Conservation (phyloP, 2,113 vertebrate genomes). For the Hepsetus odoe region DNA sequence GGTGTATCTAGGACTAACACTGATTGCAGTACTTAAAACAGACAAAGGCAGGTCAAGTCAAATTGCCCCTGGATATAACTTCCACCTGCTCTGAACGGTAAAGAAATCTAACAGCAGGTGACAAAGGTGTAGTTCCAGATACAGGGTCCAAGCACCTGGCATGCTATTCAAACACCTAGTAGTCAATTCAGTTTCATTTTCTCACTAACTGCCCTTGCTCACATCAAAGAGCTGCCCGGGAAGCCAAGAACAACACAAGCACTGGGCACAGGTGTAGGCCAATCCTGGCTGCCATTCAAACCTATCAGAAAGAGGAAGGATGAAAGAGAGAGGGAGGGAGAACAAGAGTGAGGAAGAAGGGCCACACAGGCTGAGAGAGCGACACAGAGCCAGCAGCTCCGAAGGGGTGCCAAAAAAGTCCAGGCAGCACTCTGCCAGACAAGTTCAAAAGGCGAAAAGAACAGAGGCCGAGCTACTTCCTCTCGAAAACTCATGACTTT, state of each 20-base stretch:
- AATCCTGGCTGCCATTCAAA: not conserved
- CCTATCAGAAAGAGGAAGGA: conserved; percentile 1
- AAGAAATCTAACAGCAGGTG: conserved; percentile 26
- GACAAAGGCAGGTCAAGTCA: conserved; percentile 6
- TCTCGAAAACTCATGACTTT: conserved; percentile 32
- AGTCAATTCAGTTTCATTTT: conserved; percentile 28
- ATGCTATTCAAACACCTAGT: conserved; percentile 7
- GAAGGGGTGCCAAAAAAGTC: conserved; percentile 16
- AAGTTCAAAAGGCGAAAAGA: conserved; percentile 35
- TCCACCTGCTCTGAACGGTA: conserved; percentile 28
- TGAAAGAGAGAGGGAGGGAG: not conserved
- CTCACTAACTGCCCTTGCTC: conserved; percentile 19
- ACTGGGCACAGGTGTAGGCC: conserved; percentile 41
- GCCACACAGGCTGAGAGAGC: conserved; percentile 16
- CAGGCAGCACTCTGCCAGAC: conserved; percentile 22
- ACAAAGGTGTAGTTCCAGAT: conserved; percentile 19
- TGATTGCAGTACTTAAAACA: not conserved
- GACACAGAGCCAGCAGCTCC: conserved; percentile 1
- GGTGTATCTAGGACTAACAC: not conserved
- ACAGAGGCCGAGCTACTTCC: conserved; percentile 36
- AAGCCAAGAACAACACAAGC: conserved; percentile 34
- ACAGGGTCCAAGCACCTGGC: conserved; percentile 39
- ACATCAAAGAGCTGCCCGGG: not conserved
- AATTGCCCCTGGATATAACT: not conserved
- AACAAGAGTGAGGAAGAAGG: not conserved